phyloP scores from a whole-genome alignment of 2,797 vertebrate genomes.

The Otus scops region DNA sequence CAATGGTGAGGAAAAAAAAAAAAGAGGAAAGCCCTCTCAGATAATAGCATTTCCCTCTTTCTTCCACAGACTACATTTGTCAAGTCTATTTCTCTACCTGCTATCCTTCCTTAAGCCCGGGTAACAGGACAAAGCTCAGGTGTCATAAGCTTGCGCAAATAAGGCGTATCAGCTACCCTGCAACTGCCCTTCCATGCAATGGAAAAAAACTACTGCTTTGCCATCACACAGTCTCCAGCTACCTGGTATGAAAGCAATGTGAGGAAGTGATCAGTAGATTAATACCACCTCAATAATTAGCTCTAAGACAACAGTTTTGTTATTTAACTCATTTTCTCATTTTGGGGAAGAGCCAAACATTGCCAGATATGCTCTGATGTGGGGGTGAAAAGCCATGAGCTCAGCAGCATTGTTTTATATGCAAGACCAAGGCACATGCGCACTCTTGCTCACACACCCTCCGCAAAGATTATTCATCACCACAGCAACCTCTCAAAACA shows the following conservation, averaged over 20 bases:
- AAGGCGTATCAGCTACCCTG: background rate
- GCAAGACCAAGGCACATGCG: background rate
- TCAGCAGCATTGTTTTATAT: background rate
- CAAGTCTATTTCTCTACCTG: background rate
- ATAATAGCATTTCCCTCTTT: background rate
- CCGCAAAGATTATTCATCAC: conserved; percentile 49
- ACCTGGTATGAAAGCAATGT: background rate
- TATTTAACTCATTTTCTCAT: background rate
- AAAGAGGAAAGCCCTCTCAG: background rate
- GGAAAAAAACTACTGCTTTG: background rate
- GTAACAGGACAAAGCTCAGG: background rate
- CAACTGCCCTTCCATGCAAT: background rate
- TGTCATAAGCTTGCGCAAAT: background rate
- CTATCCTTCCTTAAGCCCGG: background rate
- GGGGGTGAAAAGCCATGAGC: background rate
- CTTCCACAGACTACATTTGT: background rate
- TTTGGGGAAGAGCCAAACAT: background rate
- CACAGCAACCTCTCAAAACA: conserved; percentile 67
- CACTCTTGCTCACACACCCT: background rate
- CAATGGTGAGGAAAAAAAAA: fast-evolving
- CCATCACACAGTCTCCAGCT: background rate
- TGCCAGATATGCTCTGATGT: fast-evolving
- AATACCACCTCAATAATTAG: background rate
- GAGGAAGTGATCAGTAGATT: background rate
- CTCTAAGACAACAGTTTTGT: background rate